These are phyloP conservation scores for Stegostoma tigrinum DNA, from an alignment of 2,113 vertebrate genomes.

Conservation along the genomic window DNA sequence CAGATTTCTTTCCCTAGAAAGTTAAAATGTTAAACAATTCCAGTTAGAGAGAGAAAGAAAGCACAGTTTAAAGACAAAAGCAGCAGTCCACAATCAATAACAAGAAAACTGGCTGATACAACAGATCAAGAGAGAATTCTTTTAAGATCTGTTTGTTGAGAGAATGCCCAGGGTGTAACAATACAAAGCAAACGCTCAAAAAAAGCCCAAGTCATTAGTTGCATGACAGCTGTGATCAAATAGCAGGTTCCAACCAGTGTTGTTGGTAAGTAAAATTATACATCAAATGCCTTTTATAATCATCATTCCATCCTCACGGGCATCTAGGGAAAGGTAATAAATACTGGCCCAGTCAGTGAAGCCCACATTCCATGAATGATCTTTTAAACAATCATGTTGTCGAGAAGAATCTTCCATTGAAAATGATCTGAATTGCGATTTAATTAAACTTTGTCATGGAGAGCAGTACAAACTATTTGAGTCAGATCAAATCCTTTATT, in stretches of 20 bases:
- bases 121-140: neutral
- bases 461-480: neutral
- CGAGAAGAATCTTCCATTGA: neutral
- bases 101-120: neutral
- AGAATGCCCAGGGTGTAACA: neutral
- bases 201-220: neutral
- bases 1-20: slow-evolving; percentile 72
- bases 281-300: neutral
- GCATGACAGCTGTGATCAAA: neutral
- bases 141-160: neutral
- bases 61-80: slow-evolving; percentile 22
- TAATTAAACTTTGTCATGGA: neutral
- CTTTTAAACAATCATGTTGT: no score
- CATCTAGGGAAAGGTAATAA: no score
- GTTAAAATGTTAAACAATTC: slow-evolving; percentile 37
- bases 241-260: neutral
- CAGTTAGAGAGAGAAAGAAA: slow-evolving; percentile 14
- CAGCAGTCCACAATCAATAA: neutral
- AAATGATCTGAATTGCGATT: neutral
- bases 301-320: no score
- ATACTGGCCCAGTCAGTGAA: neutral
- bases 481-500: neutral
- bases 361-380: neutral
- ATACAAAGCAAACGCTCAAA: neutral
- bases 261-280: neutral